phyloP scores from a whole-genome alignment of 2,113 vertebrate species.

The Pagrus major region DNA sequence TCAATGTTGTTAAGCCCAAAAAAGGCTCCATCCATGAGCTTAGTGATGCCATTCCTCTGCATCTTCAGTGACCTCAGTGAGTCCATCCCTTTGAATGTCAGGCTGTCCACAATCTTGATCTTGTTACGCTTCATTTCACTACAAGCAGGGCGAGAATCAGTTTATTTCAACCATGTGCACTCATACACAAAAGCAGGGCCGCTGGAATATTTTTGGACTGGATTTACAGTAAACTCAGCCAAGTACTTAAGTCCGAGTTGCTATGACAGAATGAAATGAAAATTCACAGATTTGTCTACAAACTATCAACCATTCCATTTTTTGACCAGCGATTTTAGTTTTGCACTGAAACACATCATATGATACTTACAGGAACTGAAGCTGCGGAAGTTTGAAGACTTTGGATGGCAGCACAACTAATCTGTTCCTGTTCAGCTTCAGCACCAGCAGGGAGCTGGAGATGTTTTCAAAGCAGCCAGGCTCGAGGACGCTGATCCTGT shows the following conservation, averaged over 20 bases:
- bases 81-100: slow-evolving; percentile 97
- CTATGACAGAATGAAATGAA: background rate
- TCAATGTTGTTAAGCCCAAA: slow-evolving; percentile 97
- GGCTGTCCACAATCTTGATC: slow-evolving; percentile 94
- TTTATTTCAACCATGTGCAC: background rate
- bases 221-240: background rate
- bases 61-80: slow-evolving; percentile 94
- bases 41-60: slow-evolving; percentile 95
- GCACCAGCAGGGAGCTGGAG: slow-evolving; percentile 91
- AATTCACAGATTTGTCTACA: background rate
- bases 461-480: slow-evolving; percentile 97
- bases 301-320: background rate
- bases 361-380: slow-evolving; percentile 94
- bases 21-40: slow-evolving; percentile 97
- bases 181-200: background rate
- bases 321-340: background rate
- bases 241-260: background rate
- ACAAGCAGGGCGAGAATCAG: slow-evolving; percentile 34
- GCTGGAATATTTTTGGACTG: background rate
- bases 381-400: slow-evolving; percentile 93
- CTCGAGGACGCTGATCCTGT: slow-evolving; percentile 92
- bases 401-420: slow-evolving; percentile 91
- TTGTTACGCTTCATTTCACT: slow-evolving; percentile 97
- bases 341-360: background rate
- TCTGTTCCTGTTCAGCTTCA: slow-evolving; percentile 95